Base-by-base conservation (phyloP, 2,113 vertebrate species). In the Rhodinocichla rosea region DNA sequence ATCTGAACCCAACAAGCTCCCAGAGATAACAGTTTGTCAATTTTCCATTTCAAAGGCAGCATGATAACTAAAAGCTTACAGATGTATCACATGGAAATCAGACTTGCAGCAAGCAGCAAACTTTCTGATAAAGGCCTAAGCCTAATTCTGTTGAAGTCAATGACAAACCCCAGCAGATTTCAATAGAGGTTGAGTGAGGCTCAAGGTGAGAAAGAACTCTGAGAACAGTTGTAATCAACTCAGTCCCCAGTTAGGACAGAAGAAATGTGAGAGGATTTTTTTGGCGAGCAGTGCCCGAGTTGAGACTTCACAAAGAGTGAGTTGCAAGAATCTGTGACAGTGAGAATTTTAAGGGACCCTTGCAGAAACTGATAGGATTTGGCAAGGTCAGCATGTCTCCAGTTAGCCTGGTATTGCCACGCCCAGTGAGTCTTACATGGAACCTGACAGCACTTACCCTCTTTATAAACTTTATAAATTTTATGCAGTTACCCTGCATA, bases 21-120 rank as follows among this genome's bases (percentile, higher is more conserved):
- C 56, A 45, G 77, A 95, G 95, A 94, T 95, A 96, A 92, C 44
- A 94, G 83, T 81, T 94, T 89, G 91, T 95, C 91, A 77, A 93
- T 95, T 94, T 84, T 69, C 80, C 75, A 82, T 89, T 92, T 95
- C 82, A 94, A 93, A 96, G 79, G 73, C 91, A 91, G 53, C 26
- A 15, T 44, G 79, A 89, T 91, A 95, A 94, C 64, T 77, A 73
- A 94, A 90, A 94, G 79, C 79, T 94, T 79, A 59, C 56, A 92
- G 75, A 87, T 83, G 78, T 40, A 95, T 90, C 84, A 63, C 83
- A 69, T 68, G 67, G 84, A 96, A 94, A 95, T 93, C 87, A 96
- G 92, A 95, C 87, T 81, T 57, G 22, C 56, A 94, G 76, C 53
- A 81, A 88, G 76, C 37, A 69, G 69, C 62, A 93, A 90, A 94